A percentile compares a stretch with the other conserved stretches of the same genome.
Conservation (phyloP, 2,888 invertebrate species). For the Lucinisca nassula region DNA sequence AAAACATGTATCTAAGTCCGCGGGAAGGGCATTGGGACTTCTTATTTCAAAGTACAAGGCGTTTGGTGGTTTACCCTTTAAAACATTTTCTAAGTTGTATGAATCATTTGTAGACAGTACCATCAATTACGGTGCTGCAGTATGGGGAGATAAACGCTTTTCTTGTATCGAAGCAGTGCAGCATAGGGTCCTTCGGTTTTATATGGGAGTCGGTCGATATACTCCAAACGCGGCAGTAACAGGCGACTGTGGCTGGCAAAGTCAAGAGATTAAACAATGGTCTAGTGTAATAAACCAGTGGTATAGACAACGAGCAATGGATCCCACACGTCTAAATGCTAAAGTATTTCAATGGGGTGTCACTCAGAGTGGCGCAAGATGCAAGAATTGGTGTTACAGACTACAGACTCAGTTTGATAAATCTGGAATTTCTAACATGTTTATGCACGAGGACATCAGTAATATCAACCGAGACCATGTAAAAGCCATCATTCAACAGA, state of each 20-base stretch:
- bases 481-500: too few relatives aligned
- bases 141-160: neutral
- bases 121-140: slow-evolving; percentile 14
- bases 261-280: neutral
- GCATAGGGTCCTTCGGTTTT: slow-evolving; percentile 2
- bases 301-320: neutral
- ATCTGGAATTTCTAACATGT: too few relatives aligned
- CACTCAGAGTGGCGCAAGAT: too few relatives aligned
- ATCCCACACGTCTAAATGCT: neutral
- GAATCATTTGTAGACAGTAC: neutral
- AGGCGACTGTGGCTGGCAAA: slow-evolving; percentile 11
- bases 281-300: neutral
- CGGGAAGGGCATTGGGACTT: slow-evolving; percentile 2
- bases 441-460: too few relatives aligned
- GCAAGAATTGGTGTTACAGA: too few relatives aligned
- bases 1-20: neutral
- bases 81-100: slow-evolving; percentile 10
- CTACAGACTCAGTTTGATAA: too few relatives aligned
- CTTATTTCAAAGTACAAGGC: slow-evolving; percentile 3
- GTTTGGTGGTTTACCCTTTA: neutral
- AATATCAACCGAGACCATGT: too few relatives aligned
- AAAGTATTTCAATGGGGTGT: neutral
- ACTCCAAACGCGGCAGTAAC: slow-evolving; percentile 1
- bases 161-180: slow-evolving; percentile 20
- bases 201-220: neutral